phyloP scores from a whole-genome alignment of 2,888 invertebrate genomes.

The Elgonia sp. region DNA sequence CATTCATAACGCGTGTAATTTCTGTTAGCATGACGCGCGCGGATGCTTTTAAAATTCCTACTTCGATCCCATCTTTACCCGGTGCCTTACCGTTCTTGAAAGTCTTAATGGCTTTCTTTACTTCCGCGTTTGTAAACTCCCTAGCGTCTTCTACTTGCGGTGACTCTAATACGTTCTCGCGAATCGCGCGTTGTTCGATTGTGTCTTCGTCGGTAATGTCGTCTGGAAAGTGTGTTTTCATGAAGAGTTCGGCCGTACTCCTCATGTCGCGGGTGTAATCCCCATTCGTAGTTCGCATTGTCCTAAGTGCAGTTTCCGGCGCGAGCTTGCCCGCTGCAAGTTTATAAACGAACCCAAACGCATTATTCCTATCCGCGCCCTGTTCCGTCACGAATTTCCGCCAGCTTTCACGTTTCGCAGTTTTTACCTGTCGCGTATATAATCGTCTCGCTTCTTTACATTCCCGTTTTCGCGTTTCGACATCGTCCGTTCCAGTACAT shows the following conservation, averaged over 20 bases:
- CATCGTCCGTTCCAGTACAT: neutral
- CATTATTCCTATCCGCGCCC: conserved; percentile 53
- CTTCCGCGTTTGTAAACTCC: conserved; percentile 35
- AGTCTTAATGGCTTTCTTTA: conserved; percentile 36
- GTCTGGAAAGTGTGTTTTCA: conserved; percentile 68
- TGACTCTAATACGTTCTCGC: conserved; percentile 27
- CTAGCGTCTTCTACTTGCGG: conserved; percentile 41
- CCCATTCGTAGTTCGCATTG: conserved; percentile 12
- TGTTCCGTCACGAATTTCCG: conserved; percentile 65
- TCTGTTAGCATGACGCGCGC: conserved; percentile 14
- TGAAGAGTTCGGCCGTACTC: conserved; percentile 54
- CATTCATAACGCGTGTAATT: conserved; percentile 64
- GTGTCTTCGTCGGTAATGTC: conserved; percentile 7
- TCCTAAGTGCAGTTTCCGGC: conserved; percentile 29
- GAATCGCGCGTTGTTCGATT: conserved; percentile 39
- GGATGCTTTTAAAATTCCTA: conserved; percentile 60
- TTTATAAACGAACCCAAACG: conserved; percentile 75
- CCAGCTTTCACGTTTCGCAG: conserved; percentile 43
- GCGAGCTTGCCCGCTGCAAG: conserved; percentile 59
- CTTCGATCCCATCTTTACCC: conserved; percentile 71
- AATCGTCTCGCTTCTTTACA: neutral
- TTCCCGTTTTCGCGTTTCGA: neutral
- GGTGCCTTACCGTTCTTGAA: conserved; percentile 68
- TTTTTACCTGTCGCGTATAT: conserved; percentile 6
- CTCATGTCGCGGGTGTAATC: conserved; percentile 38